Conservation (phyloP, 2,113 vertebrate genomes). For the Panthera uncia region DNA sequence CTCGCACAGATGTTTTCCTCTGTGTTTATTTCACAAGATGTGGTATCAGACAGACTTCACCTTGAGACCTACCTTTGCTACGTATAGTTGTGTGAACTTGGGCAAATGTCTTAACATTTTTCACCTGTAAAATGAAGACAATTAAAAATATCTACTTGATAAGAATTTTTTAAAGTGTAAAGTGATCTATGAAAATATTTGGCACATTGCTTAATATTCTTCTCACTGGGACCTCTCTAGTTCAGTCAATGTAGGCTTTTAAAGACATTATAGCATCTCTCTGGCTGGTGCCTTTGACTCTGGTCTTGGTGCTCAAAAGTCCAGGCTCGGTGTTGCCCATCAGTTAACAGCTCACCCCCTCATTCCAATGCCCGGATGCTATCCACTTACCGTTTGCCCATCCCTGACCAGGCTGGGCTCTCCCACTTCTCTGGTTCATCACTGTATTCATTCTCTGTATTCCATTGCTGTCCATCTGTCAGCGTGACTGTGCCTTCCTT, state of each 20-base stretch:
- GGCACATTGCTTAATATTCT: neutral
- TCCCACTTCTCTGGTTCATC: neutral
- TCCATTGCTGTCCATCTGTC: neutral
- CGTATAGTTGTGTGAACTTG: neutral
- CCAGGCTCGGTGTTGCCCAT: neutral
- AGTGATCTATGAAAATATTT: neutral
- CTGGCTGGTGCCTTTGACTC: neutral
- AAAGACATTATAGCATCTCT: neutral
- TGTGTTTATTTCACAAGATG: neutral
- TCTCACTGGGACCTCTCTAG: neutral
- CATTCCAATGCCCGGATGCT: neutral
- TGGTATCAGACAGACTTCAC: neutral
- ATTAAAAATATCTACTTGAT: neutral
- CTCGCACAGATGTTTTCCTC: neutral
- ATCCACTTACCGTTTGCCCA: neutral
- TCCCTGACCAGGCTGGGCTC: neutral
- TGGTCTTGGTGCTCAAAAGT: neutral
- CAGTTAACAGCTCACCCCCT: neutral
- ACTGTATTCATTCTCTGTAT: no score
- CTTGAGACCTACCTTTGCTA: neutral
- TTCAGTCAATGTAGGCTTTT: neutral
- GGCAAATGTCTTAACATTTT: neutral
- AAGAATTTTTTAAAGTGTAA: neutral
- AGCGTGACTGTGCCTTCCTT: neutral
- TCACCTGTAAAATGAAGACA: neutral